phyloP scores from a whole-genome alignment of 2,888 invertebrate species.

The Trilocha varians region DNA sequence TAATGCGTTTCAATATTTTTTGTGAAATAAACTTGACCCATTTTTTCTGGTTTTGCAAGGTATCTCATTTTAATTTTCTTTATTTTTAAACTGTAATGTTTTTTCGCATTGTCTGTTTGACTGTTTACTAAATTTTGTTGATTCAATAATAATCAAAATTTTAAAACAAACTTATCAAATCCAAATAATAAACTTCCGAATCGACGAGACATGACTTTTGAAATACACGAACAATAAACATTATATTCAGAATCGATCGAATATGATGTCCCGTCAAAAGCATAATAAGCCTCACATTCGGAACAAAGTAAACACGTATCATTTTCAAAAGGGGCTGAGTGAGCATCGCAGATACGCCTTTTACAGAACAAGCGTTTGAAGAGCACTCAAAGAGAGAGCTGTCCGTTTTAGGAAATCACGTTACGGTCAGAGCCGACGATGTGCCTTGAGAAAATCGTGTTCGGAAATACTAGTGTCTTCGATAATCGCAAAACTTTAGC shows the following conservation, averaged over 20 bases:
- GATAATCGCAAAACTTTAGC: too few species aligned
- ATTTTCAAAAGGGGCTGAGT: constrained; percentile 37
- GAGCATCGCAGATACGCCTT: constrained; percentile 41
- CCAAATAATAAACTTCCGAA: too few species aligned
- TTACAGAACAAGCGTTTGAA: constrained; percentile 42
- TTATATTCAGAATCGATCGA: too few species aligned
- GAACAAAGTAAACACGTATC: background rate
- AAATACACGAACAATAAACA: too few species aligned
- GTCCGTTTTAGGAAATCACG: constrained; percentile 63
- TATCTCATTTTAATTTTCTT: too few species aligned
- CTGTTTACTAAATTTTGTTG: too few species aligned
- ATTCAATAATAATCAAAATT: too few species aligned
- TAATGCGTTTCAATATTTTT: background rate
- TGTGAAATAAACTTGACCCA: background rate
- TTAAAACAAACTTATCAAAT: too few species aligned
- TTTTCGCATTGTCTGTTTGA: too few species aligned
- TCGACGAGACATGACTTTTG: too few species aligned
- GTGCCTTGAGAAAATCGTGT: background rate
- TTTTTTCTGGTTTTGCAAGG: too few species aligned
- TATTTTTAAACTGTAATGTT: too few species aligned
- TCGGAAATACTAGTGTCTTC: background rate
- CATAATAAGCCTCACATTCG: background rate
- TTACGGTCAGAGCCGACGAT: constrained; percentile 18
- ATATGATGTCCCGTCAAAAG: background rate
- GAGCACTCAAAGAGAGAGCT: constrained; percentile 56